phyloP scores from a whole-genome alignment of 2,113 vertebrate genomes.

The Anhinga anhinga region DNA sequence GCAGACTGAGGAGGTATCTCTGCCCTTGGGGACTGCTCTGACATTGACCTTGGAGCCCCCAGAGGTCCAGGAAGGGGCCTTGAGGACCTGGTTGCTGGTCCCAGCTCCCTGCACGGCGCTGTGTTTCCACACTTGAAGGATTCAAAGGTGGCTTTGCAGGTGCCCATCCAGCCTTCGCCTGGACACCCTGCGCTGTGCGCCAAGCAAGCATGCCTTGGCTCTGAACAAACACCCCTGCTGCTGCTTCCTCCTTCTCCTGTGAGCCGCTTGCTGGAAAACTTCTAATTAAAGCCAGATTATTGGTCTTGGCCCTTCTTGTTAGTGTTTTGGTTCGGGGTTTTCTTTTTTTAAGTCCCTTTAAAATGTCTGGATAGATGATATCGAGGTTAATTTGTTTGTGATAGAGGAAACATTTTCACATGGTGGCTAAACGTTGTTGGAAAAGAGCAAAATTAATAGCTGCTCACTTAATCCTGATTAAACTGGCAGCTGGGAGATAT shows the following conservation, averaged over 20 bases:
- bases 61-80: accelerated
- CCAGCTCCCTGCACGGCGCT: accelerated
- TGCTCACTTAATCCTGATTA: slow-evolving; percentile 49
- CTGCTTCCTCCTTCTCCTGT: neutral
- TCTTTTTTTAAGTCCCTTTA: neutral
- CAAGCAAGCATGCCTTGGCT: neutral
- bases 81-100: neutral
- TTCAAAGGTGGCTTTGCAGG: neutral
- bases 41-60: neutral
- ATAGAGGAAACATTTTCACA: slow-evolving; percentile 25
- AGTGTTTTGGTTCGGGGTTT: slow-evolving; percentile 2
- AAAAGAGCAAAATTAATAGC: slow-evolving; percentile 38
- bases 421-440: neutral
- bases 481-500: slow-evolving; percentile 50
- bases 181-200: accelerated
- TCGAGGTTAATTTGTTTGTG: slow-evolving; percentile 4
- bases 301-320: slow-evolving; percentile 4
- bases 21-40: neutral
- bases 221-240: accelerated
- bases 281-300: slow-evolving; percentile 41
- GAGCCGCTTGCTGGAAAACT: neutral
- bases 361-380: neutral
- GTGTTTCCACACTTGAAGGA: neutral
- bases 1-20: neutral
- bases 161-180: neutral